Evolutionary conservation across 2,888 invertebrate species (phyloP).

Genomic region (Sialis fuliginosa): DNA sequence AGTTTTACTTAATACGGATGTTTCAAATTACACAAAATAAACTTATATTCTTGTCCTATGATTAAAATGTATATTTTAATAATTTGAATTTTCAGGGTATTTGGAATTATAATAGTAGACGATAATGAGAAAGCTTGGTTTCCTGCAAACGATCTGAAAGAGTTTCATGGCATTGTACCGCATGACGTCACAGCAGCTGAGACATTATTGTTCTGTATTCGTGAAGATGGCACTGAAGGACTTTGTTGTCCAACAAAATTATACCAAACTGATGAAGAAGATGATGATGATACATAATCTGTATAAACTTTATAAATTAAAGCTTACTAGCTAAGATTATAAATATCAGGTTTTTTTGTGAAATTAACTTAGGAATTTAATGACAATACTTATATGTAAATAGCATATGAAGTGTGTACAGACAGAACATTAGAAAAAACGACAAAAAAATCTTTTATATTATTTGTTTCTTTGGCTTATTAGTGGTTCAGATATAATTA

Average conservation of each 20-base stretch:
- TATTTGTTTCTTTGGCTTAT: too few species aligned
- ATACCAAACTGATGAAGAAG: slow-evolving; percentile 30
- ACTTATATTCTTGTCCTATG: too few species aligned
- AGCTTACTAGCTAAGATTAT: too few species aligned
- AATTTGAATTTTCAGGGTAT: slow-evolving; percentile 38
- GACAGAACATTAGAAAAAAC: too few species aligned
- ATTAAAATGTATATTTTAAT: not conserved
- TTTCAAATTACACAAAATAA: not conserved
- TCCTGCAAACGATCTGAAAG: slow-evolving; percentile 70
- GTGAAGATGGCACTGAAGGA: slow-evolving; percentile 66
- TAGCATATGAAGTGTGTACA: not conserved
- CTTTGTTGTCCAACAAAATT: slow-evolving; percentile 61
- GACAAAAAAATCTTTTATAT: too few species aligned
- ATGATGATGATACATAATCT: slow-evolving; percentile 16
- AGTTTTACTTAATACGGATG: too few species aligned
- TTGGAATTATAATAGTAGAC: slow-evolving; percentile 63
- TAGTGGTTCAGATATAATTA: too few species aligned
- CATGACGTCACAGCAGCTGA: slow-evolving; percentile 64
- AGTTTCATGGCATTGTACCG: slow-evolving; percentile 77
- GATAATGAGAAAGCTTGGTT: slow-evolving; percentile 89
- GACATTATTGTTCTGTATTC: slow-evolving; percentile 65
- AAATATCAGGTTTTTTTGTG: too few species aligned
- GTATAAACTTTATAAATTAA: not conserved
- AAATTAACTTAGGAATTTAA: not conserved
- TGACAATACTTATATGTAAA: not conserved